Percentiles rank a stretch among this genome's conserved stretches.
These are phyloP conservation scores for Coendou prehensilis DNA, from an alignment of 2,797 vertebrate species.

Conservation along the genomic window DNA sequence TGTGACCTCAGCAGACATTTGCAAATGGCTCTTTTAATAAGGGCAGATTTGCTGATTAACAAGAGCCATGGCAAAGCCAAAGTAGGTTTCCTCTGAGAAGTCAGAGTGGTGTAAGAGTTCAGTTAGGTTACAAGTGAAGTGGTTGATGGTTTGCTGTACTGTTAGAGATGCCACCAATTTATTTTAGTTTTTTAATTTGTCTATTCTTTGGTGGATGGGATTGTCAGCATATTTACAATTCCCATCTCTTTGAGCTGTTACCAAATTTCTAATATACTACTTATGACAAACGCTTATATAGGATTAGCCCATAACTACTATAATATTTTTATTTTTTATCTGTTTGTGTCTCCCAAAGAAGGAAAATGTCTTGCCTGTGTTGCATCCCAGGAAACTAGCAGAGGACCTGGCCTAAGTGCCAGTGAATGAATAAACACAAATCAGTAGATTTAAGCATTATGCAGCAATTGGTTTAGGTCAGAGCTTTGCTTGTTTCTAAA, in stretches of 20 bases:
- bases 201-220: not conserved
- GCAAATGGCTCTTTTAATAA: not conserved
- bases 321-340: not conserved
- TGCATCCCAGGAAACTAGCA: not conserved
- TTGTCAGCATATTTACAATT: not conserved
- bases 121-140: not conserved
- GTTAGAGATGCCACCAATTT: not conserved
- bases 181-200: not conserved
- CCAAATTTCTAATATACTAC: not conserved
- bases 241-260: conserved; percentile 16
- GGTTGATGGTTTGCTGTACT: not conserved
- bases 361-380: not conserved
- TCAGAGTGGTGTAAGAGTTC: not conserved
- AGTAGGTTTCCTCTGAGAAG: too few species aligned
- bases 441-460: not conserved
- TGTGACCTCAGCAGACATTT: not conserved
- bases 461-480: not conserved
- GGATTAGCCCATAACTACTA: not conserved
- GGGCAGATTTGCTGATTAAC: not conserved
- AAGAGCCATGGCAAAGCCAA: not conserved
- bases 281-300: not conserved
- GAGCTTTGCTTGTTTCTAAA: not conserved
- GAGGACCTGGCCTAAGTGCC: not conserved
- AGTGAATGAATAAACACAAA: not conserved
- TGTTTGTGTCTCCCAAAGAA: not conserved